Evolutionary conservation across 2,797 vertebrate genomes (phyloP), one percentile per base, ranked within the genome.

Genomic region (Pseudochaenichthys georgianus): DNA sequence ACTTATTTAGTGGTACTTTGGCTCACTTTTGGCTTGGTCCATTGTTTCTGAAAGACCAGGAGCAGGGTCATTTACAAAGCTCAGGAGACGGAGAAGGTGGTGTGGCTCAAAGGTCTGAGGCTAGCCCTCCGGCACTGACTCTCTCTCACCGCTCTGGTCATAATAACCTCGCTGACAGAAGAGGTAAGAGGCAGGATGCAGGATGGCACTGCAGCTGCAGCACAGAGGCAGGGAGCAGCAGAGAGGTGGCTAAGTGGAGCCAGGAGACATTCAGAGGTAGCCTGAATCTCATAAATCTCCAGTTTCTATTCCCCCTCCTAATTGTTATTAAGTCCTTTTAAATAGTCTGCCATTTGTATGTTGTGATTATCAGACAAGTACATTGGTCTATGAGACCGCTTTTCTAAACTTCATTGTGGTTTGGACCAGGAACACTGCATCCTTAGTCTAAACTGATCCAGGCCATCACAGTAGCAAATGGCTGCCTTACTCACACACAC

Each of bases 81-180:
- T 55, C 58, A 48, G 61, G 61, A 71, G 77, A 65, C 9, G n/a
- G 52, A 69, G 58, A 62, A 64, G 59, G 47, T 65, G 76, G 52
- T 13, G 50, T 57, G 73, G 70, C 75, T 81, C 73, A 83, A 69
- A 76, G 80, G 64, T 85, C 53, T 23, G 64, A 63, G 60, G 59
- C 77, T 52, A 66, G 65, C 68, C 81, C 82, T 79, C 67, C 65
- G 55, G 83, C 77, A 63, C 58, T 45, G 81, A 83, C 80, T 82
- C 64, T 82, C 66, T 74, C 74, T 77, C 80, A 70, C 74, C 9
- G 17, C 85, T 79, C 48, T 31, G 68, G 67, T 70, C 69, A 53
- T 88, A 88, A 89, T 85, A 78, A 89, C 75, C 64, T 82, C 53
- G 50, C 75, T 76, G 85, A 84, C 75, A 79, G 80, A 68, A 72